These are phyloP conservation scores for Notolepis coatsorum DNA, from an alignment of 2,797 vertebrate genomes.

Conservation along the genomic window DNA sequence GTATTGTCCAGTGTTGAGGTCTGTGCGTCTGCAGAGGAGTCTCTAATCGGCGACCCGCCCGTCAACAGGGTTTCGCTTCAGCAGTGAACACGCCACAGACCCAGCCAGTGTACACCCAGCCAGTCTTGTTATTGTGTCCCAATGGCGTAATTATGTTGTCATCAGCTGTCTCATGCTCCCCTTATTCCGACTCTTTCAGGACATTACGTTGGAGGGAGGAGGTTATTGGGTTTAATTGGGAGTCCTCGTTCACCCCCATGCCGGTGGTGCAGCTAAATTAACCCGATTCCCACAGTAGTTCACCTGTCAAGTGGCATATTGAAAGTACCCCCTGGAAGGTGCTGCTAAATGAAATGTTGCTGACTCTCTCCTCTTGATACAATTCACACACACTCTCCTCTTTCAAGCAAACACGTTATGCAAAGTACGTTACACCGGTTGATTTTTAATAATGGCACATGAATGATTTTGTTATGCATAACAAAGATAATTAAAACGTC, in stretches of 20 bases:
- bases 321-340: conserved; percentile 31
- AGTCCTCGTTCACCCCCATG: conserved; percentile 40
- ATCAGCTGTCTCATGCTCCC: conserved; percentile 34
- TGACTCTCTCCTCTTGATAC: too few relatives aligned
- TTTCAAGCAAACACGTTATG: conserved; percentile 40
- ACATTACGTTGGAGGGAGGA: conserved; percentile 45
- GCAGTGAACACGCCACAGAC: conserved; percentile 37
- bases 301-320: conserved; percentile 53
- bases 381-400: conserved; percentile 33
- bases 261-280: conserved; percentile 52
- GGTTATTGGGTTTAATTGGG: conserved; percentile 51
- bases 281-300: conserved; percentile 29
- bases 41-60: conserved; percentile 5
- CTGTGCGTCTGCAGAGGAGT: not conserved
- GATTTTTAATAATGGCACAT: too few relatives aligned
- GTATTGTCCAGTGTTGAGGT: not conserved
- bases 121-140: conserved; percentile 46
- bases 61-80: conserved; percentile 12
- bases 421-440: conserved; percentile 33
- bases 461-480: too few relatives aligned
- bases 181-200: conserved; percentile 35
- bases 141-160: conserved; percentile 52
- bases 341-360: conserved; percentile 30
- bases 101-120: conserved; percentile 46
- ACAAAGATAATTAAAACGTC: too few relatives aligned